Evolutionary conservation across 2,113 vertebrate species (phyloP).

Genomic region (Melanocharis versteri): DNA sequence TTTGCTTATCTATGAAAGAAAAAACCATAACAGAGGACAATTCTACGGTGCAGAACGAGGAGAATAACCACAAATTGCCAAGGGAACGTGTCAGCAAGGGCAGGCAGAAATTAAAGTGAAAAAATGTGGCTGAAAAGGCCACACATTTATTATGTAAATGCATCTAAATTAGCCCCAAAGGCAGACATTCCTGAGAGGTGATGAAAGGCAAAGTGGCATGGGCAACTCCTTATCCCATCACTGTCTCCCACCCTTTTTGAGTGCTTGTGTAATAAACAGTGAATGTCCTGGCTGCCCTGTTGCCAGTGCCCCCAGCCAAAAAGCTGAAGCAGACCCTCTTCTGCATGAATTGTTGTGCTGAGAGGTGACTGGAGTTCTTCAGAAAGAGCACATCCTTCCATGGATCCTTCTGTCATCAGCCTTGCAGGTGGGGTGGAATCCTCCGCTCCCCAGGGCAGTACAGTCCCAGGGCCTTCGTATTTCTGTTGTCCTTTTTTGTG

Average conservation of each 20-base stretch:
- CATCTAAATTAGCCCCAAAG: background rate
- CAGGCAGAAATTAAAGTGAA: background rate
- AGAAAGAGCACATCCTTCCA: background rate
- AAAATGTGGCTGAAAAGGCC: background rate
- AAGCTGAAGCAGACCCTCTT: background rate
- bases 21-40: background rate
- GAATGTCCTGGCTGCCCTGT: background rate
- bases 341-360: background rate
- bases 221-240: background rate
- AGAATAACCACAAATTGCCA: background rate
- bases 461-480: background rate
- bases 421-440: background rate
- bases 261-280: background rate
- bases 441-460: accelerated
- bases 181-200: background rate
- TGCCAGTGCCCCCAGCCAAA: background rate
- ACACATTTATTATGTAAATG: conserved; percentile 9
- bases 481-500: background rate
- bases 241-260: background rate
- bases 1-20: background rate
- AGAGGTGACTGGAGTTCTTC: background rate
- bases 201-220: background rate
- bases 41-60: background rate
- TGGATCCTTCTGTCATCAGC: background rate
- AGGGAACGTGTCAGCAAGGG: background rate